Evolutionary conservation across 2,888 invertebrate species (phyloP).

Genomic region (Arge pagana): DNA sequence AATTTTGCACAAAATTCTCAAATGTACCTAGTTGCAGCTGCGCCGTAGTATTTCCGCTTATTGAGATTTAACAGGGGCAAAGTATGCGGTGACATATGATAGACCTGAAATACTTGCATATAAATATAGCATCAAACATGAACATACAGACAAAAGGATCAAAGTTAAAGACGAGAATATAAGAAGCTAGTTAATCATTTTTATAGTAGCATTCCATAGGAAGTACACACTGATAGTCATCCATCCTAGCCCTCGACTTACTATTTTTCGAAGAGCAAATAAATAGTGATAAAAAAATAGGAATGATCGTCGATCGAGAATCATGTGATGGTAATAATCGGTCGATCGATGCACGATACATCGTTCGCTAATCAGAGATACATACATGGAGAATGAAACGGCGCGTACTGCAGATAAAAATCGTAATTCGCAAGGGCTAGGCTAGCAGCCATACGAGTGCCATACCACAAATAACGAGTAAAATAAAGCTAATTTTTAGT

Average conservation of each 20-base stretch:
- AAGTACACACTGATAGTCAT: slow-evolving; percentile 47
- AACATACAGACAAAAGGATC: too few species aligned
- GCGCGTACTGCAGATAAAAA: slow-evolving; percentile 14
- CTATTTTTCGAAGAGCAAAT: slow-evolving; percentile 26
- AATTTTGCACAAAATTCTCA: too few species aligned
- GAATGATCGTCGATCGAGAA: not conserved
- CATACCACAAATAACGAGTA: slow-evolving; percentile 42
- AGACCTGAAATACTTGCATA: too few species aligned
- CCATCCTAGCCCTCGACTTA: slow-evolving; percentile 42
- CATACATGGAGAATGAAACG: too few species aligned
- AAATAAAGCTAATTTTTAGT: slow-evolving; percentile 35
- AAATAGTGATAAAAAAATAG: not conserved
- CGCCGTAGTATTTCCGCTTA: too few species aligned
- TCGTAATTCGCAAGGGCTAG: slow-evolving; percentile 25
- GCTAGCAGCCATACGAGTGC: slow-evolving; percentile 55
- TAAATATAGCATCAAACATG: too few species aligned
- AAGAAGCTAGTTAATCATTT: slow-evolving; percentile 36
- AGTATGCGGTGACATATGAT: too few species aligned
- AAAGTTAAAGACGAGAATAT: slow-evolving; percentile 8
- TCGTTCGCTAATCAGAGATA: too few species aligned
- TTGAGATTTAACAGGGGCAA: too few species aligned
- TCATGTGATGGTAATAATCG: too few species aligned
- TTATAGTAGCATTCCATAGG: slow-evolving; percentile 52
- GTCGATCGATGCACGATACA: too few species aligned
- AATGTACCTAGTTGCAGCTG: too few species aligned